These are phyloP conservation scores for Atopsyche davidsoni DNA, from an alignment of 1,140 invertebrate species.

Conservation along the genomic window DNA sequence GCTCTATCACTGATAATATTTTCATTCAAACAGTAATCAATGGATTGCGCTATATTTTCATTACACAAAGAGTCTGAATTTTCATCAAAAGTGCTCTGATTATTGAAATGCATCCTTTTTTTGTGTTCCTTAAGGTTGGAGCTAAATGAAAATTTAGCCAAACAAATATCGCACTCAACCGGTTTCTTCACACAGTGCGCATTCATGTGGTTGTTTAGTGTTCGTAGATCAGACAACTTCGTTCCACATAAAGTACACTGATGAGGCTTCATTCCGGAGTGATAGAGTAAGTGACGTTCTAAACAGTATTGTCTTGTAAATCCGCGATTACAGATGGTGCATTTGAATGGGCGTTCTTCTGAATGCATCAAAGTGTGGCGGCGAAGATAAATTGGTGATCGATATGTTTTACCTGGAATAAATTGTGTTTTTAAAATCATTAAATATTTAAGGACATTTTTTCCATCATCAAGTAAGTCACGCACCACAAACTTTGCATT, in stretches of 20 bases:
- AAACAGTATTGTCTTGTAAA: conserved; percentile 17
- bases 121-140: background rate
- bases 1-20: no score
- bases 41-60: no score
- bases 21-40: no score
- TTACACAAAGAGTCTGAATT: no score
- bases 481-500: conserved; percentile 17
- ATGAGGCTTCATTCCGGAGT: background rate
- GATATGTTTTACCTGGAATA: conserved; percentile 10
- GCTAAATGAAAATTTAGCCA: background rate
- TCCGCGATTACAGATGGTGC: conserved; percentile 5
- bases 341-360: conserved; percentile 14
- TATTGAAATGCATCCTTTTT: background rate
- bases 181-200: conserved; percentile 1
- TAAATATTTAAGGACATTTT: background rate
- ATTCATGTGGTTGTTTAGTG: background rate
- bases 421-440: background rate
- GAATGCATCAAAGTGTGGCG: conserved; percentile 13
- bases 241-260: conserved; percentile 5
- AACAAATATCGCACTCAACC: background rate
- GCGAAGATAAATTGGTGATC: conserved; percentile 5
- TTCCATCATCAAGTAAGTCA: background rate
- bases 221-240: conserved; percentile 1
- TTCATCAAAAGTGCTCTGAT: background rate
- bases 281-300: conserved; percentile 11